Conservation (phyloP, 2,888 invertebrate genomes). For the Chirona hameri region DNA sequence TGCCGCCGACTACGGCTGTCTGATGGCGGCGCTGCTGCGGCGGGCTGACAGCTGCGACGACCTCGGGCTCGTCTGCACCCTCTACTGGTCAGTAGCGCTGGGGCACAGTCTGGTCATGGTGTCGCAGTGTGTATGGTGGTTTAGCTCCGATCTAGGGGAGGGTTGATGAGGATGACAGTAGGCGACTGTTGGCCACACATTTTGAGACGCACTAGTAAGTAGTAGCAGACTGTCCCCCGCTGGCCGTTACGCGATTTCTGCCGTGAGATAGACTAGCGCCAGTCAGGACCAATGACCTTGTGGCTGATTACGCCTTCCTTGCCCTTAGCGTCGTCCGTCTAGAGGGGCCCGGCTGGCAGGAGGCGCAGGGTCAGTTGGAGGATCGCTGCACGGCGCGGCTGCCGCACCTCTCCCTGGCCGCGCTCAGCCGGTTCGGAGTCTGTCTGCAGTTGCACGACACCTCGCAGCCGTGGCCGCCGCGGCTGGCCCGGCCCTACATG, state of each 20-base stretch:
- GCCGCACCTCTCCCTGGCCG: background rate
- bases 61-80: background rate
- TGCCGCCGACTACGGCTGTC: background rate
- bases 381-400: background rate
- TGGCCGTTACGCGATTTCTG: too few species aligned
- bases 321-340: background rate
- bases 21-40: background rate
- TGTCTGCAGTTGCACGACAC: background rate
- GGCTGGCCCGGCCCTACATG: background rate
- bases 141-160: too few species aligned
- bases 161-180: too few species aligned
- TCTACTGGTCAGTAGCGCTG: background rate
- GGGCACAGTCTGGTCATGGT: background rate
- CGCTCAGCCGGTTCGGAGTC: background rate
- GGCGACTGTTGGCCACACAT: too few species aligned
- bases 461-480: background rate
- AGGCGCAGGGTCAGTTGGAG: background rate
- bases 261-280: too few species aligned
- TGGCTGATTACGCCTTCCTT: background rate
- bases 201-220: background rate
- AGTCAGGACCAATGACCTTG: too few species aligned
- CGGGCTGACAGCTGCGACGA: background rate
- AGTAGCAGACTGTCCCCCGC: background rate
- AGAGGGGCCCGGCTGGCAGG: background rate
- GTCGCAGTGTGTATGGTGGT: too few species aligned